A percentile compares a stretch with the other conserved stretches of the same genome.
Conservation (phyloP, 2,797 vertebrate species). For the Eospalax fontanierii region DNA sequence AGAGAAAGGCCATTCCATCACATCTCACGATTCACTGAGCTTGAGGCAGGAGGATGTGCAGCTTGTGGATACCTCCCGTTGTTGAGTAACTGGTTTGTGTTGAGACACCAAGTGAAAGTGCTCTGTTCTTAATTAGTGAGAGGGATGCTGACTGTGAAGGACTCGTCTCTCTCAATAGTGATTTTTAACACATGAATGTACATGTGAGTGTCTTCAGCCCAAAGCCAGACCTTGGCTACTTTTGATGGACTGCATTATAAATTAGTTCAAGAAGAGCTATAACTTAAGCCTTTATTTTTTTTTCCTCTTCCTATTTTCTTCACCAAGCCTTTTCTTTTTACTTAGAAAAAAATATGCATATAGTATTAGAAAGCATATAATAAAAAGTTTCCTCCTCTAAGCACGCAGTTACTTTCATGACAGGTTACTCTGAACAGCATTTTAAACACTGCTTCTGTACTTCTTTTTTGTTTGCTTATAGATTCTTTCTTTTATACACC, state of each 20-base stretch:
- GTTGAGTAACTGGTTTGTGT: conserved; percentile 46
- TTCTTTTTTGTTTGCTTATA: background rate
- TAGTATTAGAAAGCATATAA: background rate
- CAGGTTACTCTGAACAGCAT: background rate
- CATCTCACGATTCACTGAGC: background rate
- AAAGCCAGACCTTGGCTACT: conserved; percentile 14
- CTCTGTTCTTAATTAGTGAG: conserved; percentile 71
- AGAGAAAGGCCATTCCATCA: conserved; percentile 55
- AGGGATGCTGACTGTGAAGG: conserved; percentile 47
- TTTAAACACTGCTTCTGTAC: conserved; percentile 9
- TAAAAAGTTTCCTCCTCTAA: background rate
- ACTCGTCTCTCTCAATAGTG: conserved; percentile 56
- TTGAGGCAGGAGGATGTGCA: conserved; percentile 6
- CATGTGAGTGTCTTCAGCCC: conserved; percentile 26
- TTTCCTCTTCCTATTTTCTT: conserved; percentile 20
- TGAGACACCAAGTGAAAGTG: conserved; percentile 74
- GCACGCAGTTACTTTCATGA: background rate
- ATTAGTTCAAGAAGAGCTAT: conserved; percentile 48
- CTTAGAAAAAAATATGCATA: conserved; percentile 19
- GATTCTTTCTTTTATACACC: background rate
- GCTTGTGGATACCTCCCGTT: background rate
- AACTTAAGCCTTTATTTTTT: conserved; percentile 38
- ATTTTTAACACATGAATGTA: conserved; percentile 50
- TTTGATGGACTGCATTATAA: conserved; percentile 39
- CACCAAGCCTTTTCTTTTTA: background rate